Evolutionary conservation across 2,888 invertebrate genomes (phyloP), one percentile per base, ranked within the genome.

Genomic region (Lycaena phlaeas): DNA sequence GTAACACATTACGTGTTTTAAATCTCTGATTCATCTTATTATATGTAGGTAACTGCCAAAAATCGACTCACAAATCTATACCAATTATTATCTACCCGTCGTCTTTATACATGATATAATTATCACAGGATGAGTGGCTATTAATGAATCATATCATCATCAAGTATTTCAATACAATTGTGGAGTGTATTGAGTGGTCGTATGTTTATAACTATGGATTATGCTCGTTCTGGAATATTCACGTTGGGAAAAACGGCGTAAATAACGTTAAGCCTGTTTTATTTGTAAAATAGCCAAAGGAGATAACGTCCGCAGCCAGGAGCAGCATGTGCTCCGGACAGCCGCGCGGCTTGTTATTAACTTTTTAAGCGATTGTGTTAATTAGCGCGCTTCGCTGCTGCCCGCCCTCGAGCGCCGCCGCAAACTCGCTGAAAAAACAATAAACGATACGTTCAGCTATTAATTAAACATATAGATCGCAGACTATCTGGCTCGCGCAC

Each of bases 311-410:
- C 42, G 44, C 41, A 51, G 50, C 52, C 48, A 45, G 52, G 41
- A 56, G 61, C 61, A 54, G 58, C 75, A 73, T 56, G 57, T 79
- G 82, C 73, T 51, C 57, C 63, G 61, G 76, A 78, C 78, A 71
- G 68, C 63, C 52, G 49, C 61, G 53, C 57, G 57, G 68, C 67
- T 63, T 67, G 74, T 73, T 81, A 79, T 81, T 77, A 79, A 68
- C 61, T 75, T 78, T 81, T 76, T 70, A 75, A 78, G 71, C 73
- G 75, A 75, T 78, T 70, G 76, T 64, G 73, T 79, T 82, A 79
- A 82, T 82, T 78, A 82, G 75, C 68, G 67, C 59, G 66, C 60
- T 66, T 61, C 62, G 59, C 63, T 56, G 63, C 63, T 61, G 64
- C 53, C 55, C 46, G 57, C 68, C 69, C 69, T 63, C 65, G 66